Percentiles rank a stretch among this genome's conserved stretches.
Conservation (phyloP, 2,113 vertebrate genomes). For the Uria aalge region DNA sequence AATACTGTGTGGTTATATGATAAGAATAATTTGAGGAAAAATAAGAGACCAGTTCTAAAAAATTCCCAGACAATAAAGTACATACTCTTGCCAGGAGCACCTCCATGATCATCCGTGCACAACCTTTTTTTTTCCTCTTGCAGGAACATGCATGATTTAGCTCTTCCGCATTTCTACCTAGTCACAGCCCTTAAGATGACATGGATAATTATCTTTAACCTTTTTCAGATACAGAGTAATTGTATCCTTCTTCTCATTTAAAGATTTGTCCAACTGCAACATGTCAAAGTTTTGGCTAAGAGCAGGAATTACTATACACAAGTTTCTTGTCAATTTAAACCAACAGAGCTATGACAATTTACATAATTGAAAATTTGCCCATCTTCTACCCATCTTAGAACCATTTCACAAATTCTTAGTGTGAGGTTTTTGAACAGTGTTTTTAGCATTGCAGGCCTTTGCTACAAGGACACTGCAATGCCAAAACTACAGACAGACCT, state of each 20-base stretch:
- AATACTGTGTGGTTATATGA: conserved; percentile 65
- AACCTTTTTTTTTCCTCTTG: background rate
- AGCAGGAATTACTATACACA: background rate
- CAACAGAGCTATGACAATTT: background rate
- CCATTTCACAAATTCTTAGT: background rate
- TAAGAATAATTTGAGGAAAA: conserved; percentile 50
- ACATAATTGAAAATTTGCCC: background rate
- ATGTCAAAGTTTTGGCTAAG: background rate
- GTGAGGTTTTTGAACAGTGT: background rate
- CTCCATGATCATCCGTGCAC: background rate
- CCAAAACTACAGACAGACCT: background rate
- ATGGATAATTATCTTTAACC: background rate
- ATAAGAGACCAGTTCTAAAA: conserved; percentile 37
- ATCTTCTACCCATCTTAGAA: background rate
- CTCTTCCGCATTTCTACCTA: background rate
- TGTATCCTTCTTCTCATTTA: background rate
- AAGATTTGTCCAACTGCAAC: background rate
- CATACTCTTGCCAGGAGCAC: background rate
- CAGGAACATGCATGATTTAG: background rate
- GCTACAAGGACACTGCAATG: background rate
- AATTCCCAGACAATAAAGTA: conserved; percentile 6
- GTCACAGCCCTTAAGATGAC: background rate
- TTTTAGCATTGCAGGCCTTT: background rate
- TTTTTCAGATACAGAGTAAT: background rate
- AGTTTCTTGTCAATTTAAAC: background rate